phyloP scores from a whole-genome alignment of 2,113 vertebrate genomes.

The Platysternon megacephalum region DNA sequence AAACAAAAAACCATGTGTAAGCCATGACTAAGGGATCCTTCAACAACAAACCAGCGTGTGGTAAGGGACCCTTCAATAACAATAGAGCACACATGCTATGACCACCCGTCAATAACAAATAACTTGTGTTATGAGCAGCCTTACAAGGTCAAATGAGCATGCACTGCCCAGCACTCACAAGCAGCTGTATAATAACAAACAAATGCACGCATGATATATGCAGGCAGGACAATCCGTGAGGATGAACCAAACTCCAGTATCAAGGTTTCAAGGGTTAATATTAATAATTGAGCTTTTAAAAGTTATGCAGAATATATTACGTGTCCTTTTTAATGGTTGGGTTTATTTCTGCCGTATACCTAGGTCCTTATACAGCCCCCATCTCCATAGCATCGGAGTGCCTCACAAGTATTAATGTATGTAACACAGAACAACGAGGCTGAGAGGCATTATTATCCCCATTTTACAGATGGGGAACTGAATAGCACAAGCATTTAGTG shows the following conservation, averaged over 20 bases:
- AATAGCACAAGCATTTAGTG: background rate
- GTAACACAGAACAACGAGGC: background rate
- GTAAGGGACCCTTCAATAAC: background rate
- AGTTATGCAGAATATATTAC: background rate
- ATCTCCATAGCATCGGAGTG: background rate
- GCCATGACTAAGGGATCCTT: slow-evolving; percentile 33
- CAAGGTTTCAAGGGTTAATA: background rate
- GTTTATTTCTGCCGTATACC: background rate
- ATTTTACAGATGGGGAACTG: background rate
- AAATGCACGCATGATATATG: background rate
- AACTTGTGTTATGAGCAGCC: background rate
- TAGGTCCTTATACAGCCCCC: background rate
- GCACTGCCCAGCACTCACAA: background rate
- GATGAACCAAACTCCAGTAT: background rate
- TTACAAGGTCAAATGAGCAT: background rate
- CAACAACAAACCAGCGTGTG: slow-evolving; percentile 45
- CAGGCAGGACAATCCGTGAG: background rate
- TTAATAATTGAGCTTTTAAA: background rate
- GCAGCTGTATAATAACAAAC: background rate
- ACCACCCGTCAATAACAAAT: background rate
- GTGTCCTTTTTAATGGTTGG: background rate
- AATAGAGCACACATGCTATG: background rate
- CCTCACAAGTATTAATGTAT: background rate
- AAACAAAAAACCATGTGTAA: slow-evolving; percentile 35
- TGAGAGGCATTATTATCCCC: background rate